Percentiles rank a stretch among this genome's conserved stretches.
Evolutionary conservation across 1,140 invertebrate genomes (phyloP).

Genomic region (Vanessa atalanta): DNA sequence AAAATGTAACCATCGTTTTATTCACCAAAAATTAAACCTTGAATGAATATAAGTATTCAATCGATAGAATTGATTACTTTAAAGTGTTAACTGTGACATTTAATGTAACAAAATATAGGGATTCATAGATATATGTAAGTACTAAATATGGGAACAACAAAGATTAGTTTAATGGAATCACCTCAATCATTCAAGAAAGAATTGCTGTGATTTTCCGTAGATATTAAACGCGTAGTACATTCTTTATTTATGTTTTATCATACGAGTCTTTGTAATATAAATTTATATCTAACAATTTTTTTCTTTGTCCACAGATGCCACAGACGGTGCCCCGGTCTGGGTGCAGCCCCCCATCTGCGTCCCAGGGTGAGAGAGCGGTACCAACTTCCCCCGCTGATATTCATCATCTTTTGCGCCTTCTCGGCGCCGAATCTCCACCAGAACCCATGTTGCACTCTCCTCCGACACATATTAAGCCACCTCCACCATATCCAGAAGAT

Average conservation of each 20-base stretch:
- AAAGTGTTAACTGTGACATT: background rate
- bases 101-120: background rate
- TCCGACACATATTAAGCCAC: slow-evolving; percentile 70
- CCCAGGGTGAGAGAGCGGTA: slow-evolving; percentile 83
- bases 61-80: too few species aligned
- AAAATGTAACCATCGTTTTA: background rate
- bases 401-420: slow-evolving; percentile 79
- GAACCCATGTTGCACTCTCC: slow-evolving; percentile 80
- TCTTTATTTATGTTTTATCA: background rate
- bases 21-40: background rate
- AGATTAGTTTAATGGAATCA: background rate
- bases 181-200: background rate
- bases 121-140: background rate
- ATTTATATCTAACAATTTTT: slow-evolving; percentile 7
- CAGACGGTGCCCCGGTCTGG: slow-evolving; percentile 89
- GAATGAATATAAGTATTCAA: background rate
- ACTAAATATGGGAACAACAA: background rate
- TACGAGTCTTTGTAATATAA: background rate
- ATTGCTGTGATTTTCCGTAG: slow-evolving; percentile 4
- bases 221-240: background rate
- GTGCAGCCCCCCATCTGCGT: slow-evolving; percentile 87
- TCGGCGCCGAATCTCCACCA: slow-evolving; percentile 80
- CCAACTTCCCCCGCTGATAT: slow-evolving; percentile 82
- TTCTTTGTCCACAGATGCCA: slow-evolving; percentile 86
- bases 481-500: slow-evolving; percentile 73